These are phyloP conservation scores for Takifugu rubripes DNA, from an alignment of 2,797 vertebrate species.

Conservation along the genomic window DNA sequence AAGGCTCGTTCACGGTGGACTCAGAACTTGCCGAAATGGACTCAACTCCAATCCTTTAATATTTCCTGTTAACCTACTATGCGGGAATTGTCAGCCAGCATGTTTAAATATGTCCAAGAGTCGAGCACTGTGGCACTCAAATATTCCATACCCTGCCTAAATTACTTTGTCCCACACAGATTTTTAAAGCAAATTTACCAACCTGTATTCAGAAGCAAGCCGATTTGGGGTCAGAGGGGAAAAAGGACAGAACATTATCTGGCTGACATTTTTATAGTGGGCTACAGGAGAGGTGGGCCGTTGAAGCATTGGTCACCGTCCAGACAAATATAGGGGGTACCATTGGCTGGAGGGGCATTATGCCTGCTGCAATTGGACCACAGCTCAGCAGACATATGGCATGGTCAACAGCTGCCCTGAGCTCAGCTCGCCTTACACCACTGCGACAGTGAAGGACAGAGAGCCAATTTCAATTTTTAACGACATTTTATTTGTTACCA, in stretches of 20 bases:
- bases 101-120: background rate
- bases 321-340: background rate
- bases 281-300: background rate
- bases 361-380: background rate
- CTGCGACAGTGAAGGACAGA: background rate
- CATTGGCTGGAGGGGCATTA: background rate
- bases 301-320: background rate
- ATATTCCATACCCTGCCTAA: too few relatives aligned
- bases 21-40: background rate
- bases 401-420: background rate
- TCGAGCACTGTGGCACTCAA: background rate
- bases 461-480: background rate
- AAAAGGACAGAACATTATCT: background rate
- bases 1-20: background rate
- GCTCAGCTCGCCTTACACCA: background rate
- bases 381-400: background rate
- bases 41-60: background rate
- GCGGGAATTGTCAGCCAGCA: background rate
- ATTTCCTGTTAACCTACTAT: background rate
- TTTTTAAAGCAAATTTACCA: background rate
- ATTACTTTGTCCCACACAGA: too few relatives aligned
- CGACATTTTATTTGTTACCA: background rate
- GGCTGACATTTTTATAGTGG: background rate
- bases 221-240: background rate
- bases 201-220: background rate